Evolutionary conservation across 2,888 invertebrate genomes (phyloP), one percentile per base, ranked within the genome.

Genomic region (Hirtodrosophila histrioides): DNA sequence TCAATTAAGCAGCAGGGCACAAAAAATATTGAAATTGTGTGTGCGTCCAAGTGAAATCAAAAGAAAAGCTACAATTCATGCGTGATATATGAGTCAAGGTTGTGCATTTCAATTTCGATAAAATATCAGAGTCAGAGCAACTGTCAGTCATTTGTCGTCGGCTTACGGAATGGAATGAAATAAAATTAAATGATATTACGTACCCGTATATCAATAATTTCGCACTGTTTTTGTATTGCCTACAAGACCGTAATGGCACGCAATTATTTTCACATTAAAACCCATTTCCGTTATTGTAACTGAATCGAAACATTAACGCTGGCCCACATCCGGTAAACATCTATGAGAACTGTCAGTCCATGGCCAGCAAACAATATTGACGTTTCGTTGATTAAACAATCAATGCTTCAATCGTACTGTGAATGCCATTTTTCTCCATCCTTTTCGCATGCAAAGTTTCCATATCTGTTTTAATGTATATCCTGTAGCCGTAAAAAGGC

Each of bases 251-350:
- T 68, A 78, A 86, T 85, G 85, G 75, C 78, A 69, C 69, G 85
- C 85, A 88, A 85, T 85, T 88, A 85, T 85, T 70, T 88, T 74
- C 69, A 44, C 73, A 84, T 88, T 86, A 78, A 85, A 84, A 69
- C 71, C 66, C 80, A 78, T 88, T 74, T 86, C 75, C 86, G 64
- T 70, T 69, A 53, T 74, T 84, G 78, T 67, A 64, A 69, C 68
- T 69, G 78, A 66, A 69, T 66, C 68, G 57, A 69, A 53, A 62
- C 76, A 70, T 85, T 78, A 78, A 81, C 63, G 58, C 63, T 56
- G 61, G 24, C 44, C 46, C 58, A 60, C 78, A 75, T 54, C 56
- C 23, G 53, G 8, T 48, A 53, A 69, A 68, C 71, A 68, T 81
- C 85, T 84, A 83, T 78, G 70, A 54, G 41, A 39, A 37, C 71